Conservation (phyloP, 2,113 vertebrate species). For the Megaceryle torquata region DNA sequence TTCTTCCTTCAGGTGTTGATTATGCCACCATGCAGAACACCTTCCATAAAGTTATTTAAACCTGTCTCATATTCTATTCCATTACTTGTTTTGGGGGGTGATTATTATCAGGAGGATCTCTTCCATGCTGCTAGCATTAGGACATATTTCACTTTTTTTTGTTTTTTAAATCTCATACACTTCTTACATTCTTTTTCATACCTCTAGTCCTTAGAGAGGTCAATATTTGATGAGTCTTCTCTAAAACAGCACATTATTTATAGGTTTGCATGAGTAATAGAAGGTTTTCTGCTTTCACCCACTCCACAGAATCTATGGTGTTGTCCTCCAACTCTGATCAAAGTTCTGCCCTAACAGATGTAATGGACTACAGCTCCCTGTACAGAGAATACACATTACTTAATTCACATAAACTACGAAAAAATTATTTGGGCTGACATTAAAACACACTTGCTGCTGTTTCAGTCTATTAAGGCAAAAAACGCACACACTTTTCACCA, state of each 20-base stretch:
- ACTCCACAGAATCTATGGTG: not conserved
- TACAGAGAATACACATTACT: not conserved
- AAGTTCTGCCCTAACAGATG: not conserved
- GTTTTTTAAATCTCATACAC: not conserved
- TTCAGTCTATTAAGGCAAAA: not conserved
- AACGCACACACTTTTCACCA: accelerated
- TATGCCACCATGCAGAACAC: not conserved
- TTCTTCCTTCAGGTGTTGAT: conserved; percentile 28
- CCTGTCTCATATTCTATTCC: not conserved
- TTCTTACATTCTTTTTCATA: not conserved
- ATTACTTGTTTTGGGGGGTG: not conserved
- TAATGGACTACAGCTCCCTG: not conserved
- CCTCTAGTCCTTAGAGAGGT: not conserved
- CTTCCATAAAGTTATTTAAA: not conserved
- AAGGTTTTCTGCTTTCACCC: not conserved
- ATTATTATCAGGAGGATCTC: not conserved
- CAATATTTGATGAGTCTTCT: not conserved
- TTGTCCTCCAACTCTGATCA: not conserved
- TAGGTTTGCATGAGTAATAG: not conserved
- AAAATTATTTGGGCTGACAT: not conserved
- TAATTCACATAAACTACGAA: not conserved
- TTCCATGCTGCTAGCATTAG: not conserved
- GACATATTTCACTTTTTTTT: not conserved
- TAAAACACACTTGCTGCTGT: not conserved
- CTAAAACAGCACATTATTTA: not conserved